phyloP scores from a whole-genome alignment of 2,113 vertebrate genomes.

The Malurus melanocephalus region DNA sequence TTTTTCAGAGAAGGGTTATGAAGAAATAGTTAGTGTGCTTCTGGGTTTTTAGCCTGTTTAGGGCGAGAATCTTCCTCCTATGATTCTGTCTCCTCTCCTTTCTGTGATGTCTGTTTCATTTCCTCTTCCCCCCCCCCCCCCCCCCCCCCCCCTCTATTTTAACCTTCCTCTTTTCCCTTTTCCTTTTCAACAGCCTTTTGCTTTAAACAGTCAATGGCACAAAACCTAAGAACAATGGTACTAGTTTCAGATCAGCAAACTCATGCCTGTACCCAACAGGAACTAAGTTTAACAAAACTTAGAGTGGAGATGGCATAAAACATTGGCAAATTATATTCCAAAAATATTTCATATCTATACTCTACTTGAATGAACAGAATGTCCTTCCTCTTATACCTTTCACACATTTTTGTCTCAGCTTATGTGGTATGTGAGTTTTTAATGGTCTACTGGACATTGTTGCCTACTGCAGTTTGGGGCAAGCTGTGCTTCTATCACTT shows the following conservation, averaged over 20 bases:
- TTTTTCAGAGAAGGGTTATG: not conserved
- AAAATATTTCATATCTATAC: not conserved
- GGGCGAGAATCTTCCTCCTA: not conserved
- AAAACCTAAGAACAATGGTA: not conserved
- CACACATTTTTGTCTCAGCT: not conserved
- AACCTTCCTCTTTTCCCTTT: not conserved
- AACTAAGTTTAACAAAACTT: not conserved
- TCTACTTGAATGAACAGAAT: not conserved
- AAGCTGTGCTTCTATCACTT: not conserved
- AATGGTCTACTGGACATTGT: not conserved
- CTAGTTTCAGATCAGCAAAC: not conserved
- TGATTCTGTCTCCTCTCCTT: not conserved
- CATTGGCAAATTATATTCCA: not conserved
- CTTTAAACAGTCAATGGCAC: not conserved
- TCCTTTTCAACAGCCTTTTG: not conserved
- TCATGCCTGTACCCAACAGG: not conserved
- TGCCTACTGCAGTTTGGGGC: not conserved
- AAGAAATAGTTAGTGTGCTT: rapidly evolving
- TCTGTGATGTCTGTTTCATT: not conserved
- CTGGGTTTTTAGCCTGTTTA: not conserved
- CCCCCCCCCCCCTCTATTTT: too few relatives aligned
- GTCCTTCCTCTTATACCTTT: not conserved
- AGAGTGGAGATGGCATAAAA: not conserved
- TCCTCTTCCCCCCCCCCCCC: too few relatives aligned
- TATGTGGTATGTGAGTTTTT: not conserved